Evolutionary conservation across 2,888 invertebrate species (phyloP).

Genomic region (Tortrix viridana): DNA sequence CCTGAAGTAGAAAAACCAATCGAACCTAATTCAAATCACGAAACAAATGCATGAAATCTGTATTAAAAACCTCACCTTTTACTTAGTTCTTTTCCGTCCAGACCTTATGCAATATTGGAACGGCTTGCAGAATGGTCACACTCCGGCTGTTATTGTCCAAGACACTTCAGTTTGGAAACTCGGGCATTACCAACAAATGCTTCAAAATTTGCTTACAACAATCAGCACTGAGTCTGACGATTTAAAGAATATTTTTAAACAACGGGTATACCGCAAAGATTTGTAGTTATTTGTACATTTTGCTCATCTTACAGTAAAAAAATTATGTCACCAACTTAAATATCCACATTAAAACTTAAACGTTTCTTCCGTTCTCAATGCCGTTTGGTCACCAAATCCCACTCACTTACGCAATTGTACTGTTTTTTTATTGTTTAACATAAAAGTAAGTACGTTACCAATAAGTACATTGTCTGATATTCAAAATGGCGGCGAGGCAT

Average conservation of each 20-base stretch:
- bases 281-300: not conserved
- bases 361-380: slow-evolving; percentile 16
- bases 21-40: slow-evolving; percentile 2
- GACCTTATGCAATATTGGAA: slow-evolving; percentile 30
- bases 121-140: slow-evolving; percentile 60
- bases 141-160: slow-evolving; percentile 55
- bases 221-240: not conserved
- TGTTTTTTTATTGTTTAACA: slow-evolving; percentile 16
- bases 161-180: slow-evolving; percentile 39
- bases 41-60: slow-evolving; percentile 9
- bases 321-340: not conserved
- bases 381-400: slow-evolving; percentile 15
- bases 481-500: not conserved
- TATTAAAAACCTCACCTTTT: slow-evolving; percentile 24
- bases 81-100: slow-evolving; percentile 19
- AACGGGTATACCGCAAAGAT: not conserved
- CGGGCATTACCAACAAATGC: slow-evolving; percentile 24
- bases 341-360: not conserved
- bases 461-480: slow-evolving; percentile 11
- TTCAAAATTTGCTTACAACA: not conserved
- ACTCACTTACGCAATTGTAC: slow-evolving; percentile 26
- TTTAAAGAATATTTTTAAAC: not conserved
- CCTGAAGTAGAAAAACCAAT: too few relatives aligned
- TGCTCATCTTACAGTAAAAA: not conserved
- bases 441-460: slow-evolving; percentile 6